These are phyloP conservation scores for Drosophila pruinosa DNA, from an alignment of 1,140 invertebrate genomes.

Conservation along the genomic window DNA sequence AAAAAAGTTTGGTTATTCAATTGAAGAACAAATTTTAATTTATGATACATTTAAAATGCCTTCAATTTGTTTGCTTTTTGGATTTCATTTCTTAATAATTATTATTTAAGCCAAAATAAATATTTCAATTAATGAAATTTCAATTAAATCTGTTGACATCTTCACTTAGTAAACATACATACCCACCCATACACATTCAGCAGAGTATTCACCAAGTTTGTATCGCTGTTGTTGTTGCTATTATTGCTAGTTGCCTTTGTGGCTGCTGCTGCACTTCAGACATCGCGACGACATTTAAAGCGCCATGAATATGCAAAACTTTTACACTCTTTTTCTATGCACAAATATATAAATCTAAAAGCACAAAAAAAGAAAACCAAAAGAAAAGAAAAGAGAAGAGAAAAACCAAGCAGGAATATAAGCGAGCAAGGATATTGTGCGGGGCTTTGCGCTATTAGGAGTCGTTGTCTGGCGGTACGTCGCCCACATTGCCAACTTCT, in stretches of 20 bases:
- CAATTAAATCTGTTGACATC: neutral
- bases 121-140: neutral
- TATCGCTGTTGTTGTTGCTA: constrained; percentile 32
- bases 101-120: no score
- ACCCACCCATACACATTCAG: neutral
- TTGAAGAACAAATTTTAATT: no score
- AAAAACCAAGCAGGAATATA: constrained; percentile 28
- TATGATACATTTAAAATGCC: no score
- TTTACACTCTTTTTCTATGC: constrained; percentile 71
- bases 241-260: constrained; percentile 71
- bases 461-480: constrained; percentile 21
- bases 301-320: constrained; percentile 80
- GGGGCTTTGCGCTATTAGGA: constrained; percentile 56
- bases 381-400: neutral
- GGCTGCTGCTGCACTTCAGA: constrained; percentile 69
- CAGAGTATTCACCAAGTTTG: constrained; percentile 41
- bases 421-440: constrained; percentile 45
- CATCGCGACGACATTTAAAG: constrained; percentile 75
- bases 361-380: constrained; percentile 23
- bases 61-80: no score
- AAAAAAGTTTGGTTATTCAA: no score
- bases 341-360: constrained; percentile 63
- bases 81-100: no score
- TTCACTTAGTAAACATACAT: neutral
- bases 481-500: constrained; percentile 62